These are phyloP conservation scores for Rutilus rutilus DNA, from an alignment of 2,113 vertebrate species.

Conservation along the genomic window DNA sequence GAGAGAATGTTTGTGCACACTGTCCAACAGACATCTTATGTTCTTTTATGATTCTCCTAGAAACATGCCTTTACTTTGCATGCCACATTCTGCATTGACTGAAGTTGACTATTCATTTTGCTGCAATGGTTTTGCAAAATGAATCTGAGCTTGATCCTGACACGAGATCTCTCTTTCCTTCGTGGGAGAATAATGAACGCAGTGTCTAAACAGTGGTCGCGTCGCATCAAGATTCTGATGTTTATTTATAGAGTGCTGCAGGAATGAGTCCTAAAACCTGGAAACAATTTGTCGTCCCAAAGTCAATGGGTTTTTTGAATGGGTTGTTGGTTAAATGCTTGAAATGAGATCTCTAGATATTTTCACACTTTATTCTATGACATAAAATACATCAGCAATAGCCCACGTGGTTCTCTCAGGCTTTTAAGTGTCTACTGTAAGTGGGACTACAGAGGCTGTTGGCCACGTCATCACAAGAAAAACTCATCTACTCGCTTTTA, in stretches of 20 bases:
- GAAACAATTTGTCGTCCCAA: background rate
- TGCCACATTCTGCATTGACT: conserved; percentile 54
- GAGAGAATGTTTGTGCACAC: conserved; percentile 2
- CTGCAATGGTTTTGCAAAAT: conserved; percentile 55
- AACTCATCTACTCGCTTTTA: background rate
- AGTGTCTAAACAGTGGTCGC: background rate
- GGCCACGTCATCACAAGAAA: background rate
- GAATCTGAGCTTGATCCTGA: conserved; percentile 53
- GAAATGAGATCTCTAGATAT: background rate
- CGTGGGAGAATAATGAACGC: conserved; percentile 65
- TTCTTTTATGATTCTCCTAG: conserved; percentile 12
- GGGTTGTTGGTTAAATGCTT: background rate
- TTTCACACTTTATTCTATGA: background rate
- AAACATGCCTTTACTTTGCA: conserved; percentile 48
- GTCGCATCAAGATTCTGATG: background rate
- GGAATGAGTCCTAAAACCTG: background rate
- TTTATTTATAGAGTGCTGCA: background rate
- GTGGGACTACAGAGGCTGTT: background rate
- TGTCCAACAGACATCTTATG: background rate
- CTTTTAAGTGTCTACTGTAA: background rate
- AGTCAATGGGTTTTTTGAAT: background rate
- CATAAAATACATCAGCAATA: background rate
- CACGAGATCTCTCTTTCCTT: conserved; percentile 38
- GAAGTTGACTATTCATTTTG: conserved; percentile 60
- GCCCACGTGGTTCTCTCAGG: background rate